Percentiles rank a stretch among this genome's conserved stretches.
Conservation (phyloP, 2,113 vertebrate species). For the Nymphicus hollandicus region DNA sequence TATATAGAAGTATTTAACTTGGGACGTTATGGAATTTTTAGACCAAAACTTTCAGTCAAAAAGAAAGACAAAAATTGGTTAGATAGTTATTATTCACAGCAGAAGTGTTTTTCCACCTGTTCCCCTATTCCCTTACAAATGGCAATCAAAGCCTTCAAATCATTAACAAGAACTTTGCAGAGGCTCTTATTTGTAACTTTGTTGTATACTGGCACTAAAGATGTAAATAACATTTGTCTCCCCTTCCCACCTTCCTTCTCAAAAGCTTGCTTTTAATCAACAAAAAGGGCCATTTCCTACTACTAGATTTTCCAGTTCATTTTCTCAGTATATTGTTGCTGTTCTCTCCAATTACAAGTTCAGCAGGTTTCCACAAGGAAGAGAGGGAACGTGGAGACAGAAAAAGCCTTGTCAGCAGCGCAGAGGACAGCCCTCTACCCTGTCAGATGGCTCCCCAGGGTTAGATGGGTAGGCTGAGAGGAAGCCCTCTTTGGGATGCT, state of each 20-base stretch:
- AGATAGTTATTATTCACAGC: neutral
- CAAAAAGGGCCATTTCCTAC: neutral
- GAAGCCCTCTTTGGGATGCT: neutral
- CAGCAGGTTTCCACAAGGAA: neutral
- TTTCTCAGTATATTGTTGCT: neutral
- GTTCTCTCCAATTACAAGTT: neutral
- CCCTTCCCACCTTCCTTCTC: neutral
- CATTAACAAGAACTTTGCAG: neutral
- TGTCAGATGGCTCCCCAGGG: neutral
- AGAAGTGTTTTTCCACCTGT: neutral
- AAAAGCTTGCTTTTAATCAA: neutral
- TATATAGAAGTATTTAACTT: neutral
- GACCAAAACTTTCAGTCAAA: neutral
- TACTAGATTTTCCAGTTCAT: neutral
- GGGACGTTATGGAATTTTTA: neutral
- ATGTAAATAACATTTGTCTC: neutral
- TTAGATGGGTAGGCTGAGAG: neutral
- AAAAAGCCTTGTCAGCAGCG: neutral
- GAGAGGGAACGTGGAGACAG: accelerated
- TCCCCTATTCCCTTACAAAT: neutral
- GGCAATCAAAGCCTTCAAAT: neutral
- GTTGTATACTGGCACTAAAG: neutral
- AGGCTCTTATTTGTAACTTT: neutral
- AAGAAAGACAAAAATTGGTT: neutral
- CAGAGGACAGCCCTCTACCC: neutral